Conservation (phyloP, 2,113 vertebrate species). For the Nibea coibor region DNA sequence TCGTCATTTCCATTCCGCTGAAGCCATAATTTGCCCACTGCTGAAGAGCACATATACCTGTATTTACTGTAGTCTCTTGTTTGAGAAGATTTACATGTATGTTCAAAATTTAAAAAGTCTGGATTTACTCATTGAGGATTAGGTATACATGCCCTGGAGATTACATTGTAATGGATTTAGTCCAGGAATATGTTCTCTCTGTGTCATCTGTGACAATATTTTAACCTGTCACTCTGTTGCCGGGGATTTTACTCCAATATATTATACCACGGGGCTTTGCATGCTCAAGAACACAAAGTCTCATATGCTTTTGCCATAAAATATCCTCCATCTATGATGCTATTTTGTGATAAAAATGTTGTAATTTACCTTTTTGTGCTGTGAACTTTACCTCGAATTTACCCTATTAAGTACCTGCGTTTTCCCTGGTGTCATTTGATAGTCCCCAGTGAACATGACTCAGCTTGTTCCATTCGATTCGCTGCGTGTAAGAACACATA, state of each 20-base stretch:
- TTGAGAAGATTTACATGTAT: slow-evolving; percentile 31
- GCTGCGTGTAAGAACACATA: slow-evolving; percentile 2
- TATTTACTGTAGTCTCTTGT: slow-evolving; percentile 13
- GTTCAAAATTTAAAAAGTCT: slow-evolving; percentile 21
- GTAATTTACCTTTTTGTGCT: slow-evolving; percentile 2
- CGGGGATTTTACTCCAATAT: neutral
- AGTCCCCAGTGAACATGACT: slow-evolving; percentile 5
- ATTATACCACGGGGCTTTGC: neutral
- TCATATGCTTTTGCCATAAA: neutral
- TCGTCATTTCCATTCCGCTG: slow-evolving; percentile 54
- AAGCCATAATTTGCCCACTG: slow-evolving; percentile 46
- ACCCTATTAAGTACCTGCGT: slow-evolving; percentile 1
- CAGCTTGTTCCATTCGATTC: slow-evolving; percentile 10
- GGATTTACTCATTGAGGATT: neutral
- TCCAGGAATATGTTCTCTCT: neutral
- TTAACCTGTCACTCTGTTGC: neutral
- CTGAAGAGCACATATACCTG: slow-evolving; percentile 9
- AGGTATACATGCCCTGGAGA: neutral
- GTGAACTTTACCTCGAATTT: neutral
- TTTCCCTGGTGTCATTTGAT: slow-evolving; percentile 10
- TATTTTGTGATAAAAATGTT: slow-evolving; percentile 22
- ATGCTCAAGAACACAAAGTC: neutral
- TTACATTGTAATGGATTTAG: neutral
- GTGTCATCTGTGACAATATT: neutral
- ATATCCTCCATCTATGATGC: neutral